Base-by-base conservation (phyloP, 2,888 invertebrate genomes). In the Pseudeuparius sepicola region DNA sequence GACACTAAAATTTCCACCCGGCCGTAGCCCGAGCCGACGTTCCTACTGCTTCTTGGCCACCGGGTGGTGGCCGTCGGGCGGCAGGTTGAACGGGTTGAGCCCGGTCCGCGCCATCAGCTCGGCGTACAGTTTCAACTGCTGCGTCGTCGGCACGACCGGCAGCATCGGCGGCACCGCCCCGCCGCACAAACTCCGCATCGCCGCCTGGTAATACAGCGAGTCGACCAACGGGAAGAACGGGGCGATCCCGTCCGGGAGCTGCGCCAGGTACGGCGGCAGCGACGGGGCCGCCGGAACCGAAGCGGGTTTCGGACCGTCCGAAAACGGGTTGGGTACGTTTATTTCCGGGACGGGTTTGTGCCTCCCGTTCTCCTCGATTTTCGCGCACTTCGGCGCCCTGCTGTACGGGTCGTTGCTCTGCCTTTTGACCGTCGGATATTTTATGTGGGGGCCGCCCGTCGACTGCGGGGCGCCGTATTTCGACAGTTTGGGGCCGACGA, bases 321-420 rank as follows among this genome's bases (percentile, higher is more conserved):
- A n/a, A n/a, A n/a, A n/a, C n/a, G n/a, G n/a, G n/a, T n/a, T n/a
- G 6, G 20, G 20, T 7, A 20, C 20, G 24, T 26, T 42, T 4
- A 43, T 25, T 10, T 49, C 45, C 9, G 39, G 30, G 13, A 14
- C 33, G n/a, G 36, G 31, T 28, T 44, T 45, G n/a, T 48, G 44
- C 36, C 38, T 51, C 2, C 53, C 54, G 34, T 56, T 56, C 39
- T 58, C 57, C 11, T 55, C 63, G 1, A 57, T 49, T 11, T 60
- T 57, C 3, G 62, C 63, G 55, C 49, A 38, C 50, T 71, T 73
- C 0, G 64, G 59, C 31, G 67, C 56, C 20, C n/a, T 20, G n/a
- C 20, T 20, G 42, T 69, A 71, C 49, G 72, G 72, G 0, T 75
- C 74, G 32, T 70, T 67, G 1, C 68, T 63, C 0, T 68, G 63